Evolutionary conservation across 2,113 vertebrate species (phyloP).

Genomic region (Takifugu flavidus): DNA sequence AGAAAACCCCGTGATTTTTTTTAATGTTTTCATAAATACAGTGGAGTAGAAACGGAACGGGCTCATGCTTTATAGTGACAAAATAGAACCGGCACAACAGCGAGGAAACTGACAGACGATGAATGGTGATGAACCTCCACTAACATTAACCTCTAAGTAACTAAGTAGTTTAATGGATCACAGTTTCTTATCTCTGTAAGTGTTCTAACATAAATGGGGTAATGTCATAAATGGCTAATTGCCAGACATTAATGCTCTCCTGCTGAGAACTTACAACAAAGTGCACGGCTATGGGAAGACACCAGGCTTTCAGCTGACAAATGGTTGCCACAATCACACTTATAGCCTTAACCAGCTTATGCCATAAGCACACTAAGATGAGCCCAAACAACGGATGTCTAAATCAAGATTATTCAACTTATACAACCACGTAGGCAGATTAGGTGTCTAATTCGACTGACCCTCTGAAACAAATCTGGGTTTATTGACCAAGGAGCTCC

Average conservation of each 20-base stretch:
- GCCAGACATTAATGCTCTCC: slow-evolving; percentile 48
- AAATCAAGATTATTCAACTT: slow-evolving; percentile 79
- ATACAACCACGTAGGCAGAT: slow-evolving; percentile 83
- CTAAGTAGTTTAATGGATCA: slow-evolving; percentile 61
- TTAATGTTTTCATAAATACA: no score
- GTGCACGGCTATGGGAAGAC: slow-evolving; percentile 32
- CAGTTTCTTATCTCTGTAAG: slow-evolving; percentile 45
- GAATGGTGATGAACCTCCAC: neutral
- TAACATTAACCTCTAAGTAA: slow-evolving; percentile 10
- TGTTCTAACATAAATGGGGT: slow-evolving; percentile 24
- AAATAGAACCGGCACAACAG: no score
- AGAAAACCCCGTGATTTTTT: neutral
- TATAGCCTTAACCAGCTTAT: slow-evolving; percentile 69
- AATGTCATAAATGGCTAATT: slow-evolving; percentile 51
- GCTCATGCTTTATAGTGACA: no score
- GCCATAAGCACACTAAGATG: slow-evolving; percentile 63
- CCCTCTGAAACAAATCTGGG: slow-evolving; percentile 81
- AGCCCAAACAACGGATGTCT: slow-evolving; percentile 74
- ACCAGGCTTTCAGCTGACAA: slow-evolving; percentile 44
- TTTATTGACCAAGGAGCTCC: slow-evolving; percentile 75
- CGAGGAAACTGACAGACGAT: no score
- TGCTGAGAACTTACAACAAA: slow-evolving; percentile 39
- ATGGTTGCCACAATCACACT: slow-evolving; percentile 65
- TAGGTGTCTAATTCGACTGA: slow-evolving; percentile 84
- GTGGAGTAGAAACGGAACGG: no score